phyloP scores from a whole-genome alignment of 2,888 invertebrate genomes.

The Gastrophysa polygoni region DNA sequence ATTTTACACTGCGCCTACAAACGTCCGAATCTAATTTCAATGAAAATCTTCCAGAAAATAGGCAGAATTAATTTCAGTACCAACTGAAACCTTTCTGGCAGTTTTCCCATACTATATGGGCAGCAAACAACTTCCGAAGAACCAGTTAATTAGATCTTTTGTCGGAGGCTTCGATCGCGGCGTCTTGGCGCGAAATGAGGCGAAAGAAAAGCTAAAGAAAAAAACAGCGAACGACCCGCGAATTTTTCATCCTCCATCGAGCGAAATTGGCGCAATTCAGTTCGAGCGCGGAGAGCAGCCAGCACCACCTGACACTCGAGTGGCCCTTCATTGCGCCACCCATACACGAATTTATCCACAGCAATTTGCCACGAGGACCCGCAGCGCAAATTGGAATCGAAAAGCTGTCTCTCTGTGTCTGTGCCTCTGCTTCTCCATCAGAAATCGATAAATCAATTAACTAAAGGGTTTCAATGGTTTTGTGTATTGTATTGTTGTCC shows the following conservation, averaged over 20 bases:
- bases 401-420: conserved; percentile 9
- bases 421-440: conserved; percentile 9
- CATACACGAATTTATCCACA: conserved; percentile 54
- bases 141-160: conserved; percentile 27
- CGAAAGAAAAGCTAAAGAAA: conserved; percentile 23
- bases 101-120: neutral
- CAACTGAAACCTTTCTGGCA: neutral
- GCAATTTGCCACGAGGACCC: conserved; percentile 57
- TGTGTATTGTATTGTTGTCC: neutral
- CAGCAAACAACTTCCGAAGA: neutral
- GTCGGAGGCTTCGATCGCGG: conserved; percentile 24
- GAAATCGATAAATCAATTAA: conserved; percentile 46
- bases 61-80: no score
- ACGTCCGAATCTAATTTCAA: no score
- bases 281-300: conserved; percentile 51
- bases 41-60: no score
- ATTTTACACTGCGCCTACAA: no score
- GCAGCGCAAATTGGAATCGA: conserved; percentile 54
- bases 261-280: conserved; percentile 57
- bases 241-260: conserved; percentile 46
- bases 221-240: conserved; percentile 19
- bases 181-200: conserved; percentile 3
- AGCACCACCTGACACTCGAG: conserved; percentile 59
- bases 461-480: conserved; percentile 19
- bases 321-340: conserved; percentile 54